Evolutionary conservation across 2,797 vertebrate species (phyloP), one percentile per base, ranked within the genome.

Genomic region (Thalassophryne amazonica): DNA sequence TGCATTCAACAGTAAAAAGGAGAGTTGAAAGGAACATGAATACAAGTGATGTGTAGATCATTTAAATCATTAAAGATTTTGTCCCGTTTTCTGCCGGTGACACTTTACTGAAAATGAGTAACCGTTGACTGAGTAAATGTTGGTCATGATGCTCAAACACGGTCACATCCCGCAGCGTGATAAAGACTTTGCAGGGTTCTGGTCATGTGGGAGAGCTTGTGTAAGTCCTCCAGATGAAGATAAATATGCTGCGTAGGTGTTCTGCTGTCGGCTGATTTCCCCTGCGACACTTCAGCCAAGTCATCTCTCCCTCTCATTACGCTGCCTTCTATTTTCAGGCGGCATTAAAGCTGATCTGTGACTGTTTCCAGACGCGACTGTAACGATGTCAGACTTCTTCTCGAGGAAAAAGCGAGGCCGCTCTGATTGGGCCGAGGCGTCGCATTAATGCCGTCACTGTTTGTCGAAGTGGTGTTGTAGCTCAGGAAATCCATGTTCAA

Each of bases 181-280:
- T 33, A 41, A 25, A 40, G 57, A 15, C 2, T 12, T 11, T 16
- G 54, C 25, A 20, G 16, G 27, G 30, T 47, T 25, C 36, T 39
- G 19, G 39, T 34, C 53, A 29, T 25, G 60, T 64, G 47, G 55
- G 23, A 57, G 49, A 15, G 48, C 59, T 72, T 55, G 50, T 3
- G 14, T n/a, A 51, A 60, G 37, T 60, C 63, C 48, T 46, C 13
- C 4, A 25, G 49, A 51, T 29, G 38, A 40, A 47, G 71, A 73
- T 59, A 48, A 69, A 78, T 64, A 55, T 56, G 66, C 76, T 58
- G 68, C 23, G 73, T 78, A 64, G 72, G 75, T 78, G 78, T 78
- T 68, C 59, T 58, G 55, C 63, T 62, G 54, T 38, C 15, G 10
- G 40, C 42, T 51, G 54, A 73, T 74, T 78, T 77, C 73, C 77